Evolutionary conservation across 1,140 invertebrate species (phyloP), one percentile per base, ranked within the genome.

Genomic region (Drosophila rhopaloa): DNA sequence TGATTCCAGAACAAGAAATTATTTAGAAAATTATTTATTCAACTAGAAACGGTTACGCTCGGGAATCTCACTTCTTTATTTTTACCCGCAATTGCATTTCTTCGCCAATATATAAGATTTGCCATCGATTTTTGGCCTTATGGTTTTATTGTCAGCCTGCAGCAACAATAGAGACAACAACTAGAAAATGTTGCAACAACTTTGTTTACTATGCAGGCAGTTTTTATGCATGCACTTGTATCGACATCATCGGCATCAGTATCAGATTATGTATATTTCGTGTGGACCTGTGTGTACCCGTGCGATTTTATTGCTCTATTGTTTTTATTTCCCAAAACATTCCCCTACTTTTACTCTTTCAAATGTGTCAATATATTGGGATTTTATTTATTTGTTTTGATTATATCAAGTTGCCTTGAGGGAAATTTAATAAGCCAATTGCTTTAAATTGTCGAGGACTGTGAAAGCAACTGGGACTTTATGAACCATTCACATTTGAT

Each of bases 91-190:
- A 32, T 61, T 32, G 56, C 57, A 60, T 60, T 16, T n/a, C 56
- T 35, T 53, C 41, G 10, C 38, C 62, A 51, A 74, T 70, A 55
- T 54, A 65, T 66, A 85, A 50, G 70, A 82, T 79, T 76, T 81
- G 50, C 63, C 47, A 86, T 86, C 79, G 82, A 86, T 86, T 86
- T 86, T 86, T 81, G 56, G 41, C 59, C 56, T 73, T 82, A 79
- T 86, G 81, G 76, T 86, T 86, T 86, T 56, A 81, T 72, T 76
- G 70, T 79, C 60, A 61, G 35, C 32, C 68, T 47, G 54, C 37
- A 76, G 55, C 29, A 44, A 50, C 29, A 44, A 27, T 7, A 44
- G 8, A 24, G 24, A 38, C 35, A 40, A 47, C 37, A 68, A 57
- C 65, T 46, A 41, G 59, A 68, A 67, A 71, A 57, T 35, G 37